Percentiles rank a stretch among this genome's conserved stretches.
Conservation (phyloP, 37 sponge, comb jelly and placozoan species). For the Theonella swinhoei region DNA sequence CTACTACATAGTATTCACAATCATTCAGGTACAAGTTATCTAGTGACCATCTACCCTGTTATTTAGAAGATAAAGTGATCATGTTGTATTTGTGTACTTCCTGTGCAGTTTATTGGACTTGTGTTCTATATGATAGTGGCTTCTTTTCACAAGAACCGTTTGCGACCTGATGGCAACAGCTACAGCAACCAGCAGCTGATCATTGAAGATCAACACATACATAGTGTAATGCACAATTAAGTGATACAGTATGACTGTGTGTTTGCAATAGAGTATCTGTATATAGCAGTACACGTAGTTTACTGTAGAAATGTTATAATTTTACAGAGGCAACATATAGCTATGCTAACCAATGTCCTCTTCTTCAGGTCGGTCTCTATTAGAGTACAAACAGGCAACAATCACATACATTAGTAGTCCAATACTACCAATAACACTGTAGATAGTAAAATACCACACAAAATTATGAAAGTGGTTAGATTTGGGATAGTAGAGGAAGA, state of each 20-base stretch:
- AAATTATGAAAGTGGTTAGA: background rate
- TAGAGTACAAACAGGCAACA: conserved; percentile 2
- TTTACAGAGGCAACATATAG: background rate
- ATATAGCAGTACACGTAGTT: background rate
- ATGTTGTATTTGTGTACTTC: background rate
- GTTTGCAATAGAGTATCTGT: too few relatives aligned
- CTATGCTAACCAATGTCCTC: background rate
- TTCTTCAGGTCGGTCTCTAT: conserved; percentile 11
- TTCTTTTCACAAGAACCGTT: background rate
- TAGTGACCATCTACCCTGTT: too few relatives aligned
- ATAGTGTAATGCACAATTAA: background rate
- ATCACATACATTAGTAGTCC: conserved; percentile 20
- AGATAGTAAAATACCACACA: background rate
- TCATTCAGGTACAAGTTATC: background rate
- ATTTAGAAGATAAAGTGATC: background rate
- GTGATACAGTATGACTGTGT: background rate
- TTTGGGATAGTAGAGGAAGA: background rate
- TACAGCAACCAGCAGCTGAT: background rate
- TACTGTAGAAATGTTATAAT: background rate
- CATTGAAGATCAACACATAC: background rate
- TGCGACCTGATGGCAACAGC: background rate
- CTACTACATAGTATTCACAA: background rate
- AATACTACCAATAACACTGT: background rate
- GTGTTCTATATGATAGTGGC: background rate
- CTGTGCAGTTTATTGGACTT: background rate